Evolutionary conservation across 1,140 invertebrate species (phyloP).

Genomic region (Neelides sp.): DNA sequence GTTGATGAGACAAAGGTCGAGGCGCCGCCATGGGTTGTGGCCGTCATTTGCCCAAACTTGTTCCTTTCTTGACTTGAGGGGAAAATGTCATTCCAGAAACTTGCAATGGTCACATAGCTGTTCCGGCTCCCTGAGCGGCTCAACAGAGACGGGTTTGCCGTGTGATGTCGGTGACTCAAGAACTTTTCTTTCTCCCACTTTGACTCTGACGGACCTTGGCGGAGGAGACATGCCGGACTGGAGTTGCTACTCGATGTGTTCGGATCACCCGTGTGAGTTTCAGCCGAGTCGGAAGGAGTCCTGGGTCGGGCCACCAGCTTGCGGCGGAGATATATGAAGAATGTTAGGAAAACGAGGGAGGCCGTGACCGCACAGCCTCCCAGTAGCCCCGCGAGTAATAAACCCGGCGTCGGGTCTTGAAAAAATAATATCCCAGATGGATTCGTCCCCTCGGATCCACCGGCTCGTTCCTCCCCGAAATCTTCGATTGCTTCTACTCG

Average conservation of each 20-base stretch:
- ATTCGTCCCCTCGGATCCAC: no score
- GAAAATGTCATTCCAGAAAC: conserved; percentile 31
- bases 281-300: conserved; percentile 11
- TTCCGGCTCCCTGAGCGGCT: conserved; percentile 22
- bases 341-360: conserved; percentile 26
- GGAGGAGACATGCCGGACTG: conserved; percentile 30
- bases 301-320: conserved; percentile 25
- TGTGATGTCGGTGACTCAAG: neutral
- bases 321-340: conserved; percentile 31
- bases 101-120: conserved; percentile 29
- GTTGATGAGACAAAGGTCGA: conserved; percentile 9
- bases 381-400: conserved; percentile 28
- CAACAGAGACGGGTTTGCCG: neutral
- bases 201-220: conserved; percentile 4
- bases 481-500: neutral
- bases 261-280: conserved; percentile 10
- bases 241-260: conserved; percentile 22
- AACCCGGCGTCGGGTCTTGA: conserved; percentile 25
- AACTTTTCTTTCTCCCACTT: neutral
- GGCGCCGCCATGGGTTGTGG: conserved; percentile 13
- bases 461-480: neutral
- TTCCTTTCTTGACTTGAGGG: neutral
- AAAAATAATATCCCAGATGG: conserved; percentile 15
- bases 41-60: neutral
- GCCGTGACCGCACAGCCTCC: conserved; percentile 31